phyloP scores from a whole-genome alignment of 2,113 vertebrate species.

The Syrrhaptes paradoxus region DNA sequence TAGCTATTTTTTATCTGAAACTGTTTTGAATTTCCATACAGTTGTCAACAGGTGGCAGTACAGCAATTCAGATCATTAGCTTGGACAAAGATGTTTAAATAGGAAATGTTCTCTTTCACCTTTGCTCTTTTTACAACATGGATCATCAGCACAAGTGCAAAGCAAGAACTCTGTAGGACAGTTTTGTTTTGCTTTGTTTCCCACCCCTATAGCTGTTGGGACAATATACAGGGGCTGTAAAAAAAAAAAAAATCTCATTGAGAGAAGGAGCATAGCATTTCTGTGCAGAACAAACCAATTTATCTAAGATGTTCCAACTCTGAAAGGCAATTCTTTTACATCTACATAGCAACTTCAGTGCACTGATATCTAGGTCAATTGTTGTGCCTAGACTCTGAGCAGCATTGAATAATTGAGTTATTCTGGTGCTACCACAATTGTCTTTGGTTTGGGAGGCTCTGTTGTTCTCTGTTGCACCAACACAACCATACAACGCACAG shows the following conservation, averaged over 20 bases:
- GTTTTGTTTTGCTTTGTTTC: not conserved
- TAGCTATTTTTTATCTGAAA: not conserved
- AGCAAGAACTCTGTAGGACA: not conserved
- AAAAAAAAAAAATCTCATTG: not conserved
- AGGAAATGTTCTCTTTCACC: not conserved
- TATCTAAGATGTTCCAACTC: not conserved
- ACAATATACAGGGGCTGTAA: not conserved
- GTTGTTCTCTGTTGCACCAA: not conserved
- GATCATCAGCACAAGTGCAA: not conserved
- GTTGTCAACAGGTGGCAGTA: slow-evolving; percentile 31
- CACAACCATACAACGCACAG: not conserved
- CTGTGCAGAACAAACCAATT: not conserved
- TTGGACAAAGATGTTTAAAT: not conserved
- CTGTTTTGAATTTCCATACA: not conserved
- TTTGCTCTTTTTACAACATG: not conserved
- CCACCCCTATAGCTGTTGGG: not conserved
- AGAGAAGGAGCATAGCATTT: not conserved
- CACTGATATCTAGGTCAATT: not conserved
- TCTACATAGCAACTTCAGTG: not conserved
- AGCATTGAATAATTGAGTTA: not conserved
- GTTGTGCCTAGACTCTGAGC: not conserved
- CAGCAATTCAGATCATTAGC: not conserved
- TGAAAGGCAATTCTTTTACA: not conserved
- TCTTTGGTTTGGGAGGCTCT: not conserved
- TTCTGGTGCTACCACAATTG: not conserved